phyloP scores from a whole-genome alignment of 2,113 vertebrate genomes.

The Rhinichthys klamathensis region DNA sequence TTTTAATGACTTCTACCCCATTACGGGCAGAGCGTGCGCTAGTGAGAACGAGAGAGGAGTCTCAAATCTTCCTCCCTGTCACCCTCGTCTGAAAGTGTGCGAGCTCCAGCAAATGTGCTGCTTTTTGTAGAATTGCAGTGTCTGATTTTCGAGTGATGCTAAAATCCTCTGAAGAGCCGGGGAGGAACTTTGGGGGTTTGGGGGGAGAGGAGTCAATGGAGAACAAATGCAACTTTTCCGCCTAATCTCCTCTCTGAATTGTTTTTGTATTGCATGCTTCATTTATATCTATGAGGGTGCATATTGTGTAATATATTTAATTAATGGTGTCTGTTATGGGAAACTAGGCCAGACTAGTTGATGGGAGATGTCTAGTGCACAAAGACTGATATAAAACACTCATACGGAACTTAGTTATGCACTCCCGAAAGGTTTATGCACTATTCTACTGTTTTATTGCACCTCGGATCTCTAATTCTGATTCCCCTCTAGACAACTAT shows the following conservation, averaged over 20 bases:
- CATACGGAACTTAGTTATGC: conserved; percentile 60
- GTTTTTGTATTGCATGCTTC: conserved; percentile 60
- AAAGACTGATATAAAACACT: conserved; percentile 72
- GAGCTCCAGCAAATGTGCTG: conserved; percentile 62
- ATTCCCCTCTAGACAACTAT: conserved; percentile 48
- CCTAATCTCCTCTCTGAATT: conserved; percentile 65
- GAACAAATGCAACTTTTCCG: conserved; percentile 62
- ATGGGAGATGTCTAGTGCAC: conserved; percentile 66
- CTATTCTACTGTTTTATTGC: conserved; percentile 63
- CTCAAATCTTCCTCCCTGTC: conserved; percentile 74
- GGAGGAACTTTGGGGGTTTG: conserved; percentile 38
- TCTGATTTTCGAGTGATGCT: conserved; percentile 68
- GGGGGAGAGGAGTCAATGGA: conserved; percentile 49
- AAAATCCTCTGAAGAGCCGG: conserved; percentile 65
- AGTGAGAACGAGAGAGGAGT: conserved; percentile 59
- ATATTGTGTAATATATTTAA: conserved; percentile 71
- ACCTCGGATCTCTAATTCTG: conserved; percentile 51
- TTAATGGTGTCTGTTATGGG: conserved; percentile 69
- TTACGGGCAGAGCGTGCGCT: conserved; percentile 67
- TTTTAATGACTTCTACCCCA: conserved; percentile 82
- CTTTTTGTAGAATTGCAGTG: conserved; percentile 54
- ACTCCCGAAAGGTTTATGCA: conserved; percentile 68
- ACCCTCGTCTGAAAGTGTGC: conserved; percentile 55
- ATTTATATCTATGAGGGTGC: conserved; percentile 60
- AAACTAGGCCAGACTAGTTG: conserved; percentile 74